phyloP scores from a whole-genome alignment of 2,797 vertebrate species.

The Allobates femoralis region DNA sequence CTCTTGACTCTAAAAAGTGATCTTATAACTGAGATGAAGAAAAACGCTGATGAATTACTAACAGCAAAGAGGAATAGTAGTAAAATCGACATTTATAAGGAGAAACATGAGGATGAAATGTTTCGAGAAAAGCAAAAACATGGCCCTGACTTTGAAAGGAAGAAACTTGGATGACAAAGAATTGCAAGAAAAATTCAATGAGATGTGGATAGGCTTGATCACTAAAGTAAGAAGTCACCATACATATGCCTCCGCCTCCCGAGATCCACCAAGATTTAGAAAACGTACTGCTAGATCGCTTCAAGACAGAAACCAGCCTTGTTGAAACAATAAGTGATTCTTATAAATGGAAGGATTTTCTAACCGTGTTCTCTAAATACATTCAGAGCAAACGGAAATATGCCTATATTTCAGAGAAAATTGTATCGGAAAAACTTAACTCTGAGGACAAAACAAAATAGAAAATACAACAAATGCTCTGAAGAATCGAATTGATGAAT shows the following conservation, averaged over 20 bases:
- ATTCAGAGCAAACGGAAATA: not conserved
- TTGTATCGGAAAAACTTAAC: not conserved
- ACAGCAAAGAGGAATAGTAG: not conserved
- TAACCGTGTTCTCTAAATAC: not conserved
- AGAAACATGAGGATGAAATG: not conserved
- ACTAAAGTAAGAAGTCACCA: not conserved
- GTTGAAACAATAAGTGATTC: not conserved
- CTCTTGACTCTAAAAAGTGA: not conserved
- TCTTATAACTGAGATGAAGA: not conserved
- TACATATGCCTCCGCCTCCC: not conserved
- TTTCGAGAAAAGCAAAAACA: constrained; percentile 6
- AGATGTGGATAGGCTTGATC: constrained; percentile 11
- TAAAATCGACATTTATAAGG: not conserved
- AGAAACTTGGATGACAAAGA: not conserved
- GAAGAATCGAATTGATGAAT: not conserved
- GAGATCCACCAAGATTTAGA: not conserved
- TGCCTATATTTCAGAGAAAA: too few relatives aligned
- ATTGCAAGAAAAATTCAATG: constrained; percentile 17
- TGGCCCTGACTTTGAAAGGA: constrained; percentile 17
- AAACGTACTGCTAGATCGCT: not conserved
- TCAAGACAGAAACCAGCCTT: not conserved
- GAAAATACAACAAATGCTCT: not conserved
- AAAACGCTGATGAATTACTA: constrained; percentile 1
- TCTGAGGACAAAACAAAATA: not conserved
- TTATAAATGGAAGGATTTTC: not conserved